Evolutionary conservation across 1,140 invertebrate species (phyloP).

Genomic region (Archivesica marissinica): DNA sequence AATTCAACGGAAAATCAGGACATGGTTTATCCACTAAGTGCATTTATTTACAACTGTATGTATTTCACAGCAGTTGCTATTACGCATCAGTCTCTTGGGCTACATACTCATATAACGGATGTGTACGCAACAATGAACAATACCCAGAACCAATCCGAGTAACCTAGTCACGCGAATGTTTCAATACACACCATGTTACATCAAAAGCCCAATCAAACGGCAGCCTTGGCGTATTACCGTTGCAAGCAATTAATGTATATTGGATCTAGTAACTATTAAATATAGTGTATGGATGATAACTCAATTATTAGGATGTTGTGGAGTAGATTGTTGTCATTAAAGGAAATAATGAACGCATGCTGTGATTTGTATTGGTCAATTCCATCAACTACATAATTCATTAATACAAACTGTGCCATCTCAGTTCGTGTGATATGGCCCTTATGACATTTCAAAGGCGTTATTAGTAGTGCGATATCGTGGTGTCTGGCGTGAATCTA

Average conservation of each 20-base stretch:
- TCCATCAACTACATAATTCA: too few species aligned
- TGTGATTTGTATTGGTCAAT: too few species aligned
- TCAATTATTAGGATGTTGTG: not conserved
- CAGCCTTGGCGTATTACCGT: not conserved
- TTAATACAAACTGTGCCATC: too few species aligned
- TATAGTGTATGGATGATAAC: not conserved
- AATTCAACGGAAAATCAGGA: too few species aligned
- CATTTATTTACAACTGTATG: too few species aligned
- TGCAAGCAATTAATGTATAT: not conserved
- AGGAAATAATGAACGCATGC: not conserved
- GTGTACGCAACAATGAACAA: not conserved
- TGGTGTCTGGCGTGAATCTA: too few species aligned
- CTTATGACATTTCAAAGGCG: too few species aligned
- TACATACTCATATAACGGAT: not conserved
- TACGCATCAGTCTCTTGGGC: too few species aligned
- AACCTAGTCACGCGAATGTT: not conserved
- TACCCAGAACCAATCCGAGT: not conserved
- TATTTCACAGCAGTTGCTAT: too few species aligned
- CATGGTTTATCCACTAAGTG: too few species aligned
- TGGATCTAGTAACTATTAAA: not conserved
- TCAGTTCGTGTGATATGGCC: too few species aligned
- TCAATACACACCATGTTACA: not conserved
- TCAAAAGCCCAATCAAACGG: not conserved
- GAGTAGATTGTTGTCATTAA: not conserved
- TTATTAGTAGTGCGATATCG: too few species aligned